Conservation (phyloP, 2,888 invertebrate species). For the Calameuta filiformis region DNA sequence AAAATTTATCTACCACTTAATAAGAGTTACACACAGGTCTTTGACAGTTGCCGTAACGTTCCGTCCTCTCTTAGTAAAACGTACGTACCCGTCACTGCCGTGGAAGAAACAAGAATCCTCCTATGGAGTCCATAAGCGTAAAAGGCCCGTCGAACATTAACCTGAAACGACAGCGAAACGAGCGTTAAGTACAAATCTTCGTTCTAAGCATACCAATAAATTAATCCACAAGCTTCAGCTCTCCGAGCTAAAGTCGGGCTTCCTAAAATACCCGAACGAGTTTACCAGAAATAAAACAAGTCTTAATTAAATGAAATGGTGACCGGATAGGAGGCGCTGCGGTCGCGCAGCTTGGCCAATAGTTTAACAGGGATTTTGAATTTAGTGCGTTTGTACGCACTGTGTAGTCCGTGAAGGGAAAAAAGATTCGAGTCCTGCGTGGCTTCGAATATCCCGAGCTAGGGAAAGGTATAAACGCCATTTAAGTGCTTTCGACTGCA, state of each 20-base stretch:
- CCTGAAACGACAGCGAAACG: conserved; percentile 12
- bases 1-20: background rate
- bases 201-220: conserved; percentile 34
- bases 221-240: conserved; percentile 40
- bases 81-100: background rate
- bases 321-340: conserved; percentile 24
- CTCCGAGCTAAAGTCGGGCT: conserved; percentile 31
- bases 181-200: conserved; percentile 20
- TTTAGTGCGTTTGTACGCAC: conserved; percentile 32
- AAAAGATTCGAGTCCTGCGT: conserved; percentile 7
- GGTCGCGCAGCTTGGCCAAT: conserved; percentile 26
- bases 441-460: conserved; percentile 3
- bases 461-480: conserved; percentile 8
- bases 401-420: conserved; percentile 3
- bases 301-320: conserved; percentile 56
- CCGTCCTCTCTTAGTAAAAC: too few relatives aligned
- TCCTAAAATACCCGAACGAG: conserved; percentile 56
- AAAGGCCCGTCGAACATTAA: conserved; percentile 22
- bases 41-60: background rate
- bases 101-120: background rate
- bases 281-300: conserved; percentile 55
- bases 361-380: conserved; percentile 34
- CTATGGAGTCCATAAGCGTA: background rate
- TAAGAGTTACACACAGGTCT: background rate
- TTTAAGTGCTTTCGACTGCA: background rate